phyloP scores from a whole-genome alignment of 2,113 vertebrate species.

The Galemys pyrenaicus region DNA sequence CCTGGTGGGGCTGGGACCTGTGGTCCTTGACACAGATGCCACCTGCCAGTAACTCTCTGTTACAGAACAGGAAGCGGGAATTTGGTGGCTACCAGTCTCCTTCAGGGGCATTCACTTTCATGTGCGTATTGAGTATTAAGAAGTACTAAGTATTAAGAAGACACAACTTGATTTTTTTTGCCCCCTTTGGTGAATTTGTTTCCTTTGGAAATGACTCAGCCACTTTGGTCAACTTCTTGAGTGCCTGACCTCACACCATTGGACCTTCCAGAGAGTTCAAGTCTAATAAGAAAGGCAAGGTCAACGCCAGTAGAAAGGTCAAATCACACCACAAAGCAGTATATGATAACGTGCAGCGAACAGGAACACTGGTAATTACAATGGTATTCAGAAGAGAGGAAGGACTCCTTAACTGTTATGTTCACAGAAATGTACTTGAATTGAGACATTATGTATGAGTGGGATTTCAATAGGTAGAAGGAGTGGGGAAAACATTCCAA shows the following conservation, averaged over 20 bases:
- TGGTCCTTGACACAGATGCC: neutral
- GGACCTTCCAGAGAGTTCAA: slow-evolving; percentile 1
- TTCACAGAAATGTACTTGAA: neutral
- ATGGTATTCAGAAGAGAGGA: neutral
- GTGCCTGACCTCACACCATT: neutral
- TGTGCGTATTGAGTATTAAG: neutral
- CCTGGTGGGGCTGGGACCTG: neutral
- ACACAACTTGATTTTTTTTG: neutral
- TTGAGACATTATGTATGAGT: neutral
- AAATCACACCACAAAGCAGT: neutral
- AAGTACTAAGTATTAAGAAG: neutral
- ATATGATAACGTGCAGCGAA: neutral
- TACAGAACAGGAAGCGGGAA: neutral
- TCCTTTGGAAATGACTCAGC: neutral
- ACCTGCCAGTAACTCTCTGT: neutral
- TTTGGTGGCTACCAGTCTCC: neutral
- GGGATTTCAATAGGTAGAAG: neutral
- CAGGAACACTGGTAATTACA: neutral
- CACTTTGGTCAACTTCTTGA: neutral
- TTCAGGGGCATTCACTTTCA: neutral
- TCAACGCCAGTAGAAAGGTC: neutral
- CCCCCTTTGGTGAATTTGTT: neutral
- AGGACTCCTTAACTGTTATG: neutral
- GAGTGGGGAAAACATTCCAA: neutral
- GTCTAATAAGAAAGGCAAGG: neutral